A percentile compares a stretch with the other conserved stretches of the same genome.
Evolutionary conservation across 1,140 invertebrate genomes (phyloP).

Genomic region (Drosophila orosa): DNA sequence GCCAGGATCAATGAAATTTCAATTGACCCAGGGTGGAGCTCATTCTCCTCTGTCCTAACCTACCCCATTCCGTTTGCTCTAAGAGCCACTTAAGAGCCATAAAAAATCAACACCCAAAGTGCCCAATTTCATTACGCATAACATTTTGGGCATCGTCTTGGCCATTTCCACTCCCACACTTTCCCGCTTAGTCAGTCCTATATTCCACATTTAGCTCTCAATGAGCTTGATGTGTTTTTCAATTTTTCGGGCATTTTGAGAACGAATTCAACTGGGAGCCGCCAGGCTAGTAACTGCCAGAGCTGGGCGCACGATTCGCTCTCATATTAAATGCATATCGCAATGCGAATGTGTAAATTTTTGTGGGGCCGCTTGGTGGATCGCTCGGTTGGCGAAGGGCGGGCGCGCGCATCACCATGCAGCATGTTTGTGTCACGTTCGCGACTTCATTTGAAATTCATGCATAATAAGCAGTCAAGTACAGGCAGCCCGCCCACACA

Average conservation of each 20-base stretch:
- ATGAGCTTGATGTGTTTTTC: conserved; percentile 78
- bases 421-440: conserved; percentile 78
- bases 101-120: conserved; percentile 66
- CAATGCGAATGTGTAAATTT: conserved; percentile 81
- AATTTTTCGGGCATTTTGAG: conserved; percentile 38
- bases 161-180: conserved; percentile 16
- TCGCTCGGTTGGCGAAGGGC: conserved; percentile 33
- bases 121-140: conserved; percentile 75
- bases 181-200: conserved; percentile 23
- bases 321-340: conserved; percentile 81
- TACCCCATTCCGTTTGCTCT: conserved; percentile 9
- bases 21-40: conserved; percentile 25
- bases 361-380: conserved; percentile 16
- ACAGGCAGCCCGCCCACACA: conserved; percentile 39
- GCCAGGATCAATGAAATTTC: conserved; percentile 33
- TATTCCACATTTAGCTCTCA: conserved; percentile 52
- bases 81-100: conserved; percentile 58
- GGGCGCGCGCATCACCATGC: conserved; percentile 58
- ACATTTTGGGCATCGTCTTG: conserved; percentile 55
- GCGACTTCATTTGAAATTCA: conserved; percentile 82
- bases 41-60: not conserved
- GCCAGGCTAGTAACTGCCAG: conserved; percentile 4
- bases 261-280: conserved; percentile 28
- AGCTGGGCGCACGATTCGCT: conserved; percentile 23
- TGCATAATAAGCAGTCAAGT: conserved; percentile 81